Conservation (phyloP, 2,797 vertebrate species). For the Rhabdophis nuchalis region DNA sequence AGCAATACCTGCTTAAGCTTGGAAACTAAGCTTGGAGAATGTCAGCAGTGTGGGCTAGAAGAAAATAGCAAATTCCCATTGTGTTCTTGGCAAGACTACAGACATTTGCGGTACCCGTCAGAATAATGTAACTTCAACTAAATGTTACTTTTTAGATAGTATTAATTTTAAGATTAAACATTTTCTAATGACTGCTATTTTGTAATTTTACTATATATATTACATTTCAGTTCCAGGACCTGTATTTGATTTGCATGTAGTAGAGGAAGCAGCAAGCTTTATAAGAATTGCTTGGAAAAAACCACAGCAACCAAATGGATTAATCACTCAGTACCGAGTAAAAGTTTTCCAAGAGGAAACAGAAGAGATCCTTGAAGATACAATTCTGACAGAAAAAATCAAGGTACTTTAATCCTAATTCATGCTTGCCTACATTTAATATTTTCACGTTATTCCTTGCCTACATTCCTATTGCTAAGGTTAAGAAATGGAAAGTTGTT, state of each 20-base stretch:
- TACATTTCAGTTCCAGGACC: conserved; percentile 81
- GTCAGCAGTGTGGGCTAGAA: not conserved
- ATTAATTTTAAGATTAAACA: not conserved
- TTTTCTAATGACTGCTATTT: not conserved
- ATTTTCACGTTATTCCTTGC: not conserved
- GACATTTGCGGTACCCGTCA: not conserved
- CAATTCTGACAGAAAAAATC: conserved; percentile 76
- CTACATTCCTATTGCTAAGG: not conserved
- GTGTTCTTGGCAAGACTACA: not conserved
- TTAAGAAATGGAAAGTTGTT: not conserved
- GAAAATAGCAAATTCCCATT: not conserved
- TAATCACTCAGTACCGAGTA: conserved; percentile 86
- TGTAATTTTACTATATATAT: conserved; percentile 9
- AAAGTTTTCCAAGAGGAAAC: conserved; percentile 71
- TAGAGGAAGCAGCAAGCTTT: conserved; percentile 83
- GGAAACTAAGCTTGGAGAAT: not conserved
- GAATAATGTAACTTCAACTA: not conserved
- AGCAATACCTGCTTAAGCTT: not conserved
- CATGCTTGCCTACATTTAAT: conserved; percentile 4
- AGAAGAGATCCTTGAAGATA: conserved; percentile 78
- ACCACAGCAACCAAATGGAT: conserved; percentile 87
- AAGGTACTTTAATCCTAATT: conserved; percentile 64
- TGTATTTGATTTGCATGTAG: conserved; percentile 78
- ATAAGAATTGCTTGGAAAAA: conserved; percentile 85
- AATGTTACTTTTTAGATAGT: not conserved